Evolutionary conservation across 2,888 invertebrate species (phyloP).

Genomic region (Trisateles emortualis): DNA sequence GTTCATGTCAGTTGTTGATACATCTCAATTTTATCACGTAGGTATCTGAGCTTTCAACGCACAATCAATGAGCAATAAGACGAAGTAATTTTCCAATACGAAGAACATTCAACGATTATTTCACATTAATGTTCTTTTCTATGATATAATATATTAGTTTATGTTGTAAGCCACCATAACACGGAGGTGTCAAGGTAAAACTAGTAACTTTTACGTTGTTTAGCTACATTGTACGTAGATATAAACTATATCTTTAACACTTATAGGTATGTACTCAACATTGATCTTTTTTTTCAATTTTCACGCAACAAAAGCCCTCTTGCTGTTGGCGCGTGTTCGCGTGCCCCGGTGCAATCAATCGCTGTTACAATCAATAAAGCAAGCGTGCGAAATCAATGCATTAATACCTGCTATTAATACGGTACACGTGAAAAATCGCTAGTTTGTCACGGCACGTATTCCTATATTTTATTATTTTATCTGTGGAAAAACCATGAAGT

Average conservation of each 20-base stretch:
- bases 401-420: conserved; percentile 64
- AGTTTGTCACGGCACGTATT: conserved; percentile 51
- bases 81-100: conserved; percentile 30
- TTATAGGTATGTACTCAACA: conserved; percentile 32
- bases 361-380: conserved; percentile 78
- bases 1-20: conserved; percentile 36
- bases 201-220: conserved; percentile 17
- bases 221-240: conserved; percentile 4
- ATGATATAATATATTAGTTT: conserved; percentile 13
- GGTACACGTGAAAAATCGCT: conserved; percentile 61
- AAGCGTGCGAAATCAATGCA: conserved; percentile 80
- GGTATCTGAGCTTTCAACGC: conserved; percentile 32
- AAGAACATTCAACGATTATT: conserved; percentile 27
- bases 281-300: conserved; percentile 53
- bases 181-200: conserved; percentile 8
- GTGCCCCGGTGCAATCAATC: conserved; percentile 76
- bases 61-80: conserved; percentile 38
- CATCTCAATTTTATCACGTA: conserved; percentile 33
- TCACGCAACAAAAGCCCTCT: conserved; percentile 55
- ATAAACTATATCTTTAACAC: conserved; percentile 10
- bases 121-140: conserved; percentile 26
- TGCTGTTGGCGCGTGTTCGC: conserved; percentile 59
- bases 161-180: conserved; percentile 17
- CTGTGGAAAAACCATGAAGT: conserved; percentile 33
- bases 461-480: conserved; percentile 38